Conservation (phyloP, 1,140 invertebrate species). For the Caenorhabditis briggsae region DNA sequence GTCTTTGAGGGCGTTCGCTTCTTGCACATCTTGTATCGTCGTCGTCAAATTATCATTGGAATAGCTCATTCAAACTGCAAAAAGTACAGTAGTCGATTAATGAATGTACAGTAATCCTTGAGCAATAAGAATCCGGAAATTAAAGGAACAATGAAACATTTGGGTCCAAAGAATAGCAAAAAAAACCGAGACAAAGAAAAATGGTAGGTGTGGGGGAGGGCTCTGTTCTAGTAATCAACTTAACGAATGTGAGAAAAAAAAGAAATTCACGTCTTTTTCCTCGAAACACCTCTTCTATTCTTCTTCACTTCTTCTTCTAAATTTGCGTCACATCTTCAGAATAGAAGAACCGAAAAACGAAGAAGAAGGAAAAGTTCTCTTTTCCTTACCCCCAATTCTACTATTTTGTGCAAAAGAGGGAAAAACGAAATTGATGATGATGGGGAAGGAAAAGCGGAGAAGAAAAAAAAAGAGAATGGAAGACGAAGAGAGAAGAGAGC, state of each 20-base stretch:
- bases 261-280: background rate
- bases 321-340: constrained; percentile 46
- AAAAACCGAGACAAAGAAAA: background rate
- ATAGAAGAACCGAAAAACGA: background rate
- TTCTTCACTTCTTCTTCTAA: background rate
- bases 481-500: background rate
- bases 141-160: background rate
- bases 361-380: constrained; percentile 6
- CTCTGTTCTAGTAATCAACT: constrained; percentile 23
- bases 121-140: background rate
- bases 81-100: background rate
- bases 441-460: background rate
- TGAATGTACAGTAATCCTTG: no score
- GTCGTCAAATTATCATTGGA: constrained; percentile 42
- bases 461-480: background rate
- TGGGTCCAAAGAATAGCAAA: background rate
- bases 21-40: constrained; percentile 12
- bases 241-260: constrained; percentile 49
- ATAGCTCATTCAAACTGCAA: constrained; percentile 45
- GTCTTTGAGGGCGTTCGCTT: constrained; percentile 36
- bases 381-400: background rate
- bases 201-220: constrained; percentile 6
- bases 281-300: no score
- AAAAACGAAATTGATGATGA: constrained; percentile 4
- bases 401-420: background rate